Evolutionary conservation across 2,888 invertebrate genomes (phyloP), one percentile per base, ranked within the genome.

Genomic region (Pollenia amentaria): DNA sequence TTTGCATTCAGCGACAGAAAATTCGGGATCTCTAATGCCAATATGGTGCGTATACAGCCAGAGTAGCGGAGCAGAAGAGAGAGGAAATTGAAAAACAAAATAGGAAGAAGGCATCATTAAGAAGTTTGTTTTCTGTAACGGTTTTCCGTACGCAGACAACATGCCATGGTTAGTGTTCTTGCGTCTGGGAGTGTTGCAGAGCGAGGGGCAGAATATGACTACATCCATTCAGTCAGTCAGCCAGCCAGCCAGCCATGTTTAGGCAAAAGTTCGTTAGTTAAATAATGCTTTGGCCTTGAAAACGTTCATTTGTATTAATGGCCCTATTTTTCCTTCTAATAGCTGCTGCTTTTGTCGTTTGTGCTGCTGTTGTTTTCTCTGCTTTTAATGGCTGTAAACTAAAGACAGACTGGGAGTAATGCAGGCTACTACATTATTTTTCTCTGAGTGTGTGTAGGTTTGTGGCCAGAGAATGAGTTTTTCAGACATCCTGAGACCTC

Each of bases 401-500:
- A 42, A 6, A 57, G 57, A 44, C 78, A 84, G 84, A 84, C 87
- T 76, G 77, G 84, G 80, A 62, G 80, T 77, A 38, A 73, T 51
- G 18, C 62, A 77, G 70, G 83, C 80, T 85, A 80, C 72, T 78
- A 85, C 87, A 85, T 57, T 21, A 69, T 18, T 40, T 69, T 73
- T 64, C 60, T 60, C n/a, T 75, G n/a, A 64, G 60, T 78, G 16
- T 69, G 46, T 70, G 73, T 69, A 60, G 64, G 79, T 79, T 83
- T 87, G 77, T 78, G 70, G 11, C 9, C 12, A 29, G 60, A 86
- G 88, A 73, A 69, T 87, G 88, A 81, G 87, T 84, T 69, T 84
- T 79, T 70, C 85, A 88, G 87, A 88, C 87, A 88, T 80, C 81
- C 87, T 84, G 72, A 73, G 84, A 81, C 81, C 85, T 64, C 72